Conservation (phyloP, 2,888 invertebrate genomes). For the Drosophila dives region DNA sequence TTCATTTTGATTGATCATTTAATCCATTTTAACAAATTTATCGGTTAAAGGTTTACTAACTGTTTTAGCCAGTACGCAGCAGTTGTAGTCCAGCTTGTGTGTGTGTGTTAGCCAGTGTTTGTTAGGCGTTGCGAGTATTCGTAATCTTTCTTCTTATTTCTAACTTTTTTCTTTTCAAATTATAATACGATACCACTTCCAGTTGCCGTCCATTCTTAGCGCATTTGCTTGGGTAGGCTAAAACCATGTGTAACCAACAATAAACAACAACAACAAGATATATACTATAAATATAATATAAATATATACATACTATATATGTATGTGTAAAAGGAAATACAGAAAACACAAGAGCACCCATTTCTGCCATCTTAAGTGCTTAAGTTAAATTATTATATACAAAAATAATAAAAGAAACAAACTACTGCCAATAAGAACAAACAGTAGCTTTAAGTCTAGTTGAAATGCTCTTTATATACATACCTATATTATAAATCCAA, state of each 20-base stretch:
- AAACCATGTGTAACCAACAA: conserved; percentile 43
- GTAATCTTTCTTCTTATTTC: conserved; percentile 29
- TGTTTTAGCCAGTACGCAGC: conserved; percentile 67
- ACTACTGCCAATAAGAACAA: conserved; percentile 85
- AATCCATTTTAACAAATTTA: conserved; percentile 35
- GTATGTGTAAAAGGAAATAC: conserved; percentile 29
- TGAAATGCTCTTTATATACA: conserved; percentile 31
- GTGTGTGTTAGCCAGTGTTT: conserved; percentile 41
- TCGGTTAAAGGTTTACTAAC: conserved; percentile 40
- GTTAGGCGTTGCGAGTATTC: conserved; percentile 40
- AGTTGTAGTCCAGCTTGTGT: conserved; percentile 64
- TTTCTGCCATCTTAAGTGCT: conserved; percentile 63
- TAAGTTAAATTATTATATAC: conserved; percentile 26
- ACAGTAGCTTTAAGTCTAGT: conserved; percentile 83
- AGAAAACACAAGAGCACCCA: conserved; percentile 77
- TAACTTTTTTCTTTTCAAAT: conserved; percentile 29
- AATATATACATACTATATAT: conserved; percentile 10
- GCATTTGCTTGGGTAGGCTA: conserved; percentile 82
- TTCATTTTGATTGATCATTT: conserved; percentile 50
- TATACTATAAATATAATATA: conserved; percentile 23
- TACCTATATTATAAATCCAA: conserved; percentile 32
- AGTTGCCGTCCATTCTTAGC: conserved; percentile 50
- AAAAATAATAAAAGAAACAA: conserved; percentile 19
- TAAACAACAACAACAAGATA: conserved; percentile 25
- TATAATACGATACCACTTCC: conserved; percentile 49